These are phyloP conservation scores for Drosophila anomalata DNA, from an alignment of 2,888 invertebrate species.

Conservation along the genomic window DNA sequence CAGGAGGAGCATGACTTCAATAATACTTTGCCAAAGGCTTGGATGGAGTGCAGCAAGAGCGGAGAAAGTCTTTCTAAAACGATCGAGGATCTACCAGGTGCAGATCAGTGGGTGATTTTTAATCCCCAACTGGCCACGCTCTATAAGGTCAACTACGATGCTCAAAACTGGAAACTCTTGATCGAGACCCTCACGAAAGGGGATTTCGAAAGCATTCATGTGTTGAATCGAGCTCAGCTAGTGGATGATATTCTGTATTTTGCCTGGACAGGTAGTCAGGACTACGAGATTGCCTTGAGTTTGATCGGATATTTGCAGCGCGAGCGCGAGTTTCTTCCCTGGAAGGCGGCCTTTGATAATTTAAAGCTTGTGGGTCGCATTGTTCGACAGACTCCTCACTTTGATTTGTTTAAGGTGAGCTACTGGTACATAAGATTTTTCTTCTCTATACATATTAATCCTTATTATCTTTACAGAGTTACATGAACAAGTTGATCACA, in stretches of 20 bases:
- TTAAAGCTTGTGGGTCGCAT: conserved; percentile 86
- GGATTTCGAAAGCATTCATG: conserved; percentile 86
- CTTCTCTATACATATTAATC: not conserved
- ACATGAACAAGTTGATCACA: conserved; percentile 87
- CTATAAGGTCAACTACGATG: conserved; percentile 91
- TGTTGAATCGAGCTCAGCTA: conserved; percentile 91
- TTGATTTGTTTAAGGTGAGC: conserved; percentile 86
- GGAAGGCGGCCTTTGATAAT: conserved; percentile 86
- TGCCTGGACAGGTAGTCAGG: conserved; percentile 88
- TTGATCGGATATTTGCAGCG: conserved; percentile 84
- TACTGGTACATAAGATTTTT: conserved; percentile 4
- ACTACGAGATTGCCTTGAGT: conserved; percentile 87
- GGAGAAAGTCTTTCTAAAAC: conserved; percentile 65
- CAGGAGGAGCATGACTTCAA: conserved; percentile 84
- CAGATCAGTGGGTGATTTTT: conserved; percentile 88
- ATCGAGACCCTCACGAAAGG: conserved; percentile 85
- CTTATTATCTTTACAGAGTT: conserved; percentile 85
- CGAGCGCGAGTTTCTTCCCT: conserved; percentile 84
- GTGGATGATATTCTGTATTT: conserved; percentile 90
- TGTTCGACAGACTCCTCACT: conserved; percentile 86
- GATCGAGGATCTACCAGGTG: conserved; percentile 82
- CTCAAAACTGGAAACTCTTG: conserved; percentile 89
- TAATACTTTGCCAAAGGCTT: conserved; percentile 85
- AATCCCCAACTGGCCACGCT: conserved; percentile 89
- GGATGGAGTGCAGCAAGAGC: conserved; percentile 84